Base-by-base conservation (phyloP, 2,113 vertebrate species). In the Apteryx mantelli region DNA sequence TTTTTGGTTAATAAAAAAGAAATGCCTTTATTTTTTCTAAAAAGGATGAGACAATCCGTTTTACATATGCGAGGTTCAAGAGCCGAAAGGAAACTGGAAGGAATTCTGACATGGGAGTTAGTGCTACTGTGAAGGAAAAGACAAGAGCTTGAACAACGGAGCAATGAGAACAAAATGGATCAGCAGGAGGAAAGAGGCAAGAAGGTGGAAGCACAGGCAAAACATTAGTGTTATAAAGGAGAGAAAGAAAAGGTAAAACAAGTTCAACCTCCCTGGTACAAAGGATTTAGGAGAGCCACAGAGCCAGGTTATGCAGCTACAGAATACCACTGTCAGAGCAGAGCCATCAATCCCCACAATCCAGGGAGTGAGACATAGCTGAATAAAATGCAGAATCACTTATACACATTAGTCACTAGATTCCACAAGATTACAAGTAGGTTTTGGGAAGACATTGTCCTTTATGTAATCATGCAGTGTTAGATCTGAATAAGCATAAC, bases 91-190 rank as follows among this genome's bases (percentile, higher is more conserved):
- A 15, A 86, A 55, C 25, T 34, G 24, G 46, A 85, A 7, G 5
- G 52, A 81, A 10, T 44, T 84, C 61, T 89, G 60, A 53, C 60
- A 55, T 7, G 3, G 1, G 21, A 80, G n/a, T 44, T 60, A 40
- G 38, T n/a, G 17, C 42, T 79, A 30, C 0, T 0, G 17, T 78
- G 46, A 90, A 86, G 32, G 28, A 74, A 40, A 87, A 52, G 14
- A 60, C 13, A 8, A 0, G 0, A 28, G 24, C 25, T 8, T 73
- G 25, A 91, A 55, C 28, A 65, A 30, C 1, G 11, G 48, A 42
- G 76, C n/a, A 73, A 73, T 1, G 53, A 7, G 14, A 75, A 18
- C 40, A 82, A 88, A 76, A 85, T 20, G 2, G 93, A 76, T 36
- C 15, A 8, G 7, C 52, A 82, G 38, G 11, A 81, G 6, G 28